These are phyloP conservation scores for Spatula clypeata DNA, from an alignment of 2,797 vertebrate species.

Conservation along the genomic window DNA sequence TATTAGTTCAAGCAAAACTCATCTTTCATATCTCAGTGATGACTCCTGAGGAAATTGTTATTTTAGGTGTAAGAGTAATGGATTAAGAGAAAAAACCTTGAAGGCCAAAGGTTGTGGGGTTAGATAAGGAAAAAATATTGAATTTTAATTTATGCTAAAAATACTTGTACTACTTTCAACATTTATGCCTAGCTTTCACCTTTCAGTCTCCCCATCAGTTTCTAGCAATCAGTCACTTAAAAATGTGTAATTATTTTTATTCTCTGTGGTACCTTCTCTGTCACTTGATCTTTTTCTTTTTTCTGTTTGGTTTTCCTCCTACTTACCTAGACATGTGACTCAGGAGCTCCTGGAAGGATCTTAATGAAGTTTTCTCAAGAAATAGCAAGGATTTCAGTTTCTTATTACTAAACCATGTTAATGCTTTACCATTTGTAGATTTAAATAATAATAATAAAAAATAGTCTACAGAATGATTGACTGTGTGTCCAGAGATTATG, in stretches of 20 bases:
- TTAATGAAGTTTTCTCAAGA: background rate
- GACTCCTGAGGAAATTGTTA: background rate
- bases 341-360: background rate
- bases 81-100: background rate
- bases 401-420: background rate
- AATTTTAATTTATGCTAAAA: background rate
- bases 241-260: background rate
- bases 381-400: background rate
- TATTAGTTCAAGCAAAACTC: background rate
- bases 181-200: background rate
- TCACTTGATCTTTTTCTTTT: background rate
- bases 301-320: background rate
- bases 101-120: background rate
- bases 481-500: background rate
- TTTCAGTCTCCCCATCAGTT: background rate
- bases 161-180: background rate
- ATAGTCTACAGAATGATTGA: background rate
- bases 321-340: background rate
- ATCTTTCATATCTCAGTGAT: background rate
- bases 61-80: background rate
- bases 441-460: background rate
- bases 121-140: background rate
- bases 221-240: background rate
- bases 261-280: background rate
- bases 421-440: background rate